These are phyloP conservation scores for Hippocampus zosterae DNA, from an alignment of 2,113 vertebrate genomes.

Conservation along the genomic window DNA sequence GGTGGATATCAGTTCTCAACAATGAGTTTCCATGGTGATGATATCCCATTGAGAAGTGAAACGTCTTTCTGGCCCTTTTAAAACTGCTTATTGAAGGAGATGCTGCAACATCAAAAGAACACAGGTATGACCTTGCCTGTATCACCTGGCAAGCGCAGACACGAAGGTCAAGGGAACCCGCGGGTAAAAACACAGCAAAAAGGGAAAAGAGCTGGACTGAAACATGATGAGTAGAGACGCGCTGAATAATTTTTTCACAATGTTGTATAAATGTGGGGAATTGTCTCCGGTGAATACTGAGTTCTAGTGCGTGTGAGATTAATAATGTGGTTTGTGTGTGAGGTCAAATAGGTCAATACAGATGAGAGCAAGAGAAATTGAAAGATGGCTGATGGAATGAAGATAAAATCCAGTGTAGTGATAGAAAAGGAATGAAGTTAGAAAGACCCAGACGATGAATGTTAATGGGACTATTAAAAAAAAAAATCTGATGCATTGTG, in stretches of 20 bases:
- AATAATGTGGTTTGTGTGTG: constrained; percentile 11
- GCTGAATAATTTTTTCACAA: constrained; percentile 1
- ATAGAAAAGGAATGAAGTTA: constrained; percentile 20
- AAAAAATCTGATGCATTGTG: background rate
- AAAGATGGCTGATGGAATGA: constrained; percentile 36
- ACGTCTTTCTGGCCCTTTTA: background rate
- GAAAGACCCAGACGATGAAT: background rate
- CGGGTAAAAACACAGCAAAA: background rate
- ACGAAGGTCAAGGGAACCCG: background rate
- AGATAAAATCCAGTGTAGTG: constrained; percentile 29
- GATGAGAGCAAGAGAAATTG: constrained; percentile 19
- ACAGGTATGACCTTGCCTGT: background rate
- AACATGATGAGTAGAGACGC: background rate
- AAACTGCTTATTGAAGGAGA: background rate
- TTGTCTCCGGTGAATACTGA: constrained; percentile 17
- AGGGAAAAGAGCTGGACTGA: background rate
- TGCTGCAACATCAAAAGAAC: background rate
- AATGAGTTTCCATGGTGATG: background rate
- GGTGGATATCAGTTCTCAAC: background rate
- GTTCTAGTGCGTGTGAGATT: constrained; percentile 32
- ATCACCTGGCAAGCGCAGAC: background rate
- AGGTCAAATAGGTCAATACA: constrained; percentile 4
- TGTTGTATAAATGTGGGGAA: constrained; percentile 20
- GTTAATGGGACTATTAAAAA: background rate
- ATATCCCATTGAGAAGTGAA: background rate